These are phyloP conservation scores for Parapristionchus giblindavisi DNA, from an alignment of 2,888 invertebrate genomes.

Conservation along the genomic window DNA sequence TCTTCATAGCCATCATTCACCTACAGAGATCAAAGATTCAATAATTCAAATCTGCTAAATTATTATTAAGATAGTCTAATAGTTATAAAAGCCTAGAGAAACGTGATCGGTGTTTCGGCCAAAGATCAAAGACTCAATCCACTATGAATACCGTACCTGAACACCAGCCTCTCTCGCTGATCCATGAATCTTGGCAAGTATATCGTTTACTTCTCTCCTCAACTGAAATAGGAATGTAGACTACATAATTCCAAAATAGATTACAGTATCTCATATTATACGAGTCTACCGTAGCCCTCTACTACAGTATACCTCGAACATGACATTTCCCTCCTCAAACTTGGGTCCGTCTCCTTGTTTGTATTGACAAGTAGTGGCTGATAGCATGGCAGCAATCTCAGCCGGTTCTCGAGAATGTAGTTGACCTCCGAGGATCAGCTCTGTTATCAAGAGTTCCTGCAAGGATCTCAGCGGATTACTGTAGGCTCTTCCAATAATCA, in stretches of 20 bases:
- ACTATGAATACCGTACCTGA: not conserved
- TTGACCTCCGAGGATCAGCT: constrained; percentile 88
- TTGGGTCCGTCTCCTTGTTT: constrained; percentile 73
- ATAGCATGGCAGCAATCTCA: constrained; percentile 92
- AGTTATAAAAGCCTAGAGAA: not conserved
- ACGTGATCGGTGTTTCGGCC: no score
- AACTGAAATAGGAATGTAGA: not conserved
- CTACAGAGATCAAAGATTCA: not conserved
- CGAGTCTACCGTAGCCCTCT: not conserved
- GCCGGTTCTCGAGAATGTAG: constrained; percentile 77
- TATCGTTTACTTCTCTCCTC: not conserved
- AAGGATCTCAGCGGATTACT: no score
- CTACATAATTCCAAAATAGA: not conserved
- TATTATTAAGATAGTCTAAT: not conserved
- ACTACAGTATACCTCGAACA: constrained; percentile 42
- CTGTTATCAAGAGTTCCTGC: constrained; percentile 83
- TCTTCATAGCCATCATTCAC: constrained; percentile 65
- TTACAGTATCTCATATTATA: no score
- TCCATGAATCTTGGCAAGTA: not conserved
- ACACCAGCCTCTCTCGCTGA: not conserved
- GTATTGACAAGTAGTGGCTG: constrained; percentile 90
- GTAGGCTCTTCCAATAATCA: not conserved
- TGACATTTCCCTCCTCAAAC: constrained; percentile 42
- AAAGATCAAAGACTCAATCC: no score
- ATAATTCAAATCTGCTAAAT: not conserved